These are phyloP conservation scores for Antennarius striatus DNA, from an alignment of 2,113 vertebrate species.

Conservation along the genomic window DNA sequence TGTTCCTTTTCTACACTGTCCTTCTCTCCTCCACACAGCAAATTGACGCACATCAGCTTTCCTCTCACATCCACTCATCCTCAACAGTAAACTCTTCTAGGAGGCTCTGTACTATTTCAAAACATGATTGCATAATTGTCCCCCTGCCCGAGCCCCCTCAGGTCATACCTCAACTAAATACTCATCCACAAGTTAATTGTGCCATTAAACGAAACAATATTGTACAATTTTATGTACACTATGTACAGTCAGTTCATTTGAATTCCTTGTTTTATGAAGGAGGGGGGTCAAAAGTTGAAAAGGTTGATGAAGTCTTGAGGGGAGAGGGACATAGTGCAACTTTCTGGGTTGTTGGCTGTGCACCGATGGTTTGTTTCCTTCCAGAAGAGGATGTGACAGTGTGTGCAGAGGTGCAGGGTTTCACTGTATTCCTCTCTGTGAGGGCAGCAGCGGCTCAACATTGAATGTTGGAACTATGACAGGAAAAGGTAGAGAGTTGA, in stretches of 20 bases:
- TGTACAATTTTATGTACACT: constrained; percentile 68
- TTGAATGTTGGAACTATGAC: too few relatives aligned
- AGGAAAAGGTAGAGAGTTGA: too few relatives aligned
- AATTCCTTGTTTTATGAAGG: not conserved
- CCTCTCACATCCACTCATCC: constrained; percentile 49
- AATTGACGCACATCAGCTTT: constrained; percentile 10
- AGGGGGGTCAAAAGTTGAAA: constrained; percentile 89
- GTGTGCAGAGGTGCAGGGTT: constrained; percentile 93
- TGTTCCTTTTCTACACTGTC: constrained; percentile 6
- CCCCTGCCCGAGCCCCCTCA: constrained; percentile 32
- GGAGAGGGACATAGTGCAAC: constrained; percentile 88
- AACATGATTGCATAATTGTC: constrained; percentile 58
- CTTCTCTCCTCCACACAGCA: not conserved
- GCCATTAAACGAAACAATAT: constrained; percentile 57
- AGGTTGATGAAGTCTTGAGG: constrained; percentile 98
- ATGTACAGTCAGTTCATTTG: constrained; percentile 70
- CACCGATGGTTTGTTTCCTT: constrained; percentile 98
- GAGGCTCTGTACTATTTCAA: constrained; percentile 15
- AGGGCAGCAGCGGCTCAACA: constrained; percentile 93
- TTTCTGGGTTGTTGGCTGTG: constrained; percentile 96
- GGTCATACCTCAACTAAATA: constrained; percentile 47
- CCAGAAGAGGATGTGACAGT: constrained; percentile 99
- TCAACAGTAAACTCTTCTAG: constrained; percentile 26
- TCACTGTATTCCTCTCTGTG: constrained; percentile 94
- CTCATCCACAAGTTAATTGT: constrained; percentile 59